These are phyloP conservation scores for Endotricha flammealis DNA, from an alignment of 2,888 invertebrate genomes.

Conservation along the genomic window DNA sequence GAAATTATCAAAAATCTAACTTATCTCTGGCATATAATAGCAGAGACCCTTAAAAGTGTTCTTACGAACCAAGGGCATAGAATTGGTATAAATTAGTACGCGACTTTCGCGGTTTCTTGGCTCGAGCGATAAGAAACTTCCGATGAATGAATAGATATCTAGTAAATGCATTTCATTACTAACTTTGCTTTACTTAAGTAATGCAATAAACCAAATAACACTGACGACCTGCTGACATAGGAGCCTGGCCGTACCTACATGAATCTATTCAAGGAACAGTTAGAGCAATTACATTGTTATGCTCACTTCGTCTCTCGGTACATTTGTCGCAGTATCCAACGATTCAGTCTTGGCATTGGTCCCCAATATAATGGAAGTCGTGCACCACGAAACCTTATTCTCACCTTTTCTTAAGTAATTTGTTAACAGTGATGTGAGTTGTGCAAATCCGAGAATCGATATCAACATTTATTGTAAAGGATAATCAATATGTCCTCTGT, in stretches of 20 bases:
- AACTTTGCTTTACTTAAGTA: background rate
- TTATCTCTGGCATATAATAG: too few relatives aligned
- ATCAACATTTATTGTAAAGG: constrained; percentile 11
- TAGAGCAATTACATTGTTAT: constrained; percentile 76
- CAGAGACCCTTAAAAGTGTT: too few relatives aligned
- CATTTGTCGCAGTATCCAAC: constrained; percentile 62
- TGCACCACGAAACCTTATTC: constrained; percentile 30
- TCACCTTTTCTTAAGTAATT: constrained; percentile 32
- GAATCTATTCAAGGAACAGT: constrained; percentile 73
- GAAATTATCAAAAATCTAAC: too few relatives aligned
- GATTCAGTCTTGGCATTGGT: constrained; percentile 66
- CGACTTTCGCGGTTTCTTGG: too few relatives aligned
- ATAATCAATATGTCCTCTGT: constrained; percentile 69
- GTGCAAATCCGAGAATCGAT: constrained; percentile 2
- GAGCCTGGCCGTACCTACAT: constrained; percentile 32
- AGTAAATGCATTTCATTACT: background rate
- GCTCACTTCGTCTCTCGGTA: constrained; percentile 63
- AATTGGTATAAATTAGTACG: too few relatives aligned
- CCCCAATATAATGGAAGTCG: constrained; percentile 61
- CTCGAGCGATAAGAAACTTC: too few relatives aligned
- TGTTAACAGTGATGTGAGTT: constrained; percentile 41
- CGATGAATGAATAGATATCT: too few relatives aligned
- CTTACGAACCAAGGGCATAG: too few relatives aligned
- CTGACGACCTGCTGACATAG: constrained; percentile 19
- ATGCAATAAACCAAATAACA: constrained; percentile 3